Evolutionary conservation across 2,888 invertebrate genomes (phyloP), one percentile per base, ranked within the genome.

Genomic region (Limnephilus rhombicus): DNA sequence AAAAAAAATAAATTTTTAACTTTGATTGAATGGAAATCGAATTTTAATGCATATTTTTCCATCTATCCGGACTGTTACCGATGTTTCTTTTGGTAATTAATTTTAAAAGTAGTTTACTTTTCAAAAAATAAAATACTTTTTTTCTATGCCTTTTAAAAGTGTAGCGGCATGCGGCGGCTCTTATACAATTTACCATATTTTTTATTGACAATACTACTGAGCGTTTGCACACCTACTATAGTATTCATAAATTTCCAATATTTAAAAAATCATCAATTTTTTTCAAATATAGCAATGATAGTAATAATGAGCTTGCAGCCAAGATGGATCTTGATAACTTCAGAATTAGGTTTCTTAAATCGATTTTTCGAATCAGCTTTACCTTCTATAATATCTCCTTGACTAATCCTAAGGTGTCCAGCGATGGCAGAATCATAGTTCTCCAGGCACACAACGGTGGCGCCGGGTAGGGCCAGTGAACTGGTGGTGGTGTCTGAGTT

Each of bases 321-420:
- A 18, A 68, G 68, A 68, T 68, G 68, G 1, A 68, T 68, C 18
- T 68, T 24, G 68, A 68, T 5, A 24, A 24, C 68, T 68, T 68
- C 7, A n/a, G n/a, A 68, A 68, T 5, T n/a, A 68, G 68, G 68
- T 7, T 24, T 5, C 24, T 68, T 24, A 68, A 68, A 24, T 31
- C 31, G 9, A 68, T 31, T 31, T 31, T 31, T 31, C 18, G n/a
- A 68, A 68, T n/a, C 68, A 45, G 31, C n/a, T 68, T 94, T 95
- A 98, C 98, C 98, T 97, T 99, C 98, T 94, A 99, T 97, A 94
- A 99, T 98, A 95, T 99, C 99, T 92, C 99, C 99, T 95, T 98
- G 98, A 94, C 97, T 97, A 94, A 99, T 97, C 93, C 97, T 97
- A 93, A 99, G 96, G 95, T 99, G 99, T 0, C 98, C 98, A 13